A percentile compares a stretch with the other conserved stretches of the same genome.
phyloP scores from a whole-genome alignment of 2,888 invertebrate genomes.

The Sarcophaga caerulescens region DNA sequence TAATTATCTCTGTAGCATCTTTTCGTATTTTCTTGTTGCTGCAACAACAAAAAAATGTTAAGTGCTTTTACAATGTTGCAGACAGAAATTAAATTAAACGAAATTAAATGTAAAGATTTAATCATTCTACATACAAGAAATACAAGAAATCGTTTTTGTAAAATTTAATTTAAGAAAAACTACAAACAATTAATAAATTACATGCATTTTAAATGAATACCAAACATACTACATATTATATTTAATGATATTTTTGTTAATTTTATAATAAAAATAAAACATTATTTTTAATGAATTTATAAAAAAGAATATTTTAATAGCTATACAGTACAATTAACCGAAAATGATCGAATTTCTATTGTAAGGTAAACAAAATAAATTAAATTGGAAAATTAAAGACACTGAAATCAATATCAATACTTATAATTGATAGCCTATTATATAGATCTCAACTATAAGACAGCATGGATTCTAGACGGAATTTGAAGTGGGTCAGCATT shows the following conservation, averaged over 20 bases:
- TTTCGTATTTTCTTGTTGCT: neutral
- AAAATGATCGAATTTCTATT: slow-evolving; percentile 20
- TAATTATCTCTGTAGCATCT: neutral
- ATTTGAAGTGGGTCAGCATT: no score
- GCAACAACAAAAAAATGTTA: neutral
- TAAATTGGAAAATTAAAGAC: neutral
- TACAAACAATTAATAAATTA: slow-evolving; percentile 39
- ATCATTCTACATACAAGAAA: slow-evolving; percentile 9
- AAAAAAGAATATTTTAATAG: neutral
- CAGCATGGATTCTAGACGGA: no score
- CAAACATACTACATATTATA: neutral
- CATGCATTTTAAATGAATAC: slow-evolving; percentile 8
- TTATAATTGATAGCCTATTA: no score
- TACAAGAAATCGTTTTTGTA: slow-evolving; percentile 3
- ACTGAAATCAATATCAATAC: no score
- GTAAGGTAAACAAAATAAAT: neutral
- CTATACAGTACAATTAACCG: neutral
- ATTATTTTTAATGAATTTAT: neutral
- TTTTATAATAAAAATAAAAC: no score
- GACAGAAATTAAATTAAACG: slow-evolving; percentile 15
- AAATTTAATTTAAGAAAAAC: slow-evolving; percentile 26
- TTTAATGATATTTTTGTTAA: neutral
- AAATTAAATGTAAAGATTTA: slow-evolving; percentile 34
- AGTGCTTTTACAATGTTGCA: slow-evolving; percentile 39
- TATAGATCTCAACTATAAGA: no score